phyloP scores from a whole-genome alignment of 2,888 invertebrate genomes.

The Eupithecia dodoneata region DNA sequence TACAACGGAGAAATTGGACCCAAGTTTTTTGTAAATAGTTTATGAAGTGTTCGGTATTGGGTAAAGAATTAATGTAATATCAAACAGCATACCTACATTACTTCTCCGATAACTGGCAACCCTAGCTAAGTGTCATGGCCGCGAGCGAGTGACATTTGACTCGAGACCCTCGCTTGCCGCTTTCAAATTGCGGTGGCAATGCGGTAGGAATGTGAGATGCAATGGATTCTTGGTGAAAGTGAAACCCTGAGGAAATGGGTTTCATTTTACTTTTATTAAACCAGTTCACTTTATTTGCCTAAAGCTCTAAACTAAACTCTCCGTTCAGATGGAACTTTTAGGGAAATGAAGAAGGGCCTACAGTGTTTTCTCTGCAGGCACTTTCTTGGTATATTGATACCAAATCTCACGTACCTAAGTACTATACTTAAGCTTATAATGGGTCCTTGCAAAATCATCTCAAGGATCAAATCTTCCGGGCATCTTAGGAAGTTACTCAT shows the following conservation, averaged over 20 bases:
- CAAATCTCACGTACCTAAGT: no score
- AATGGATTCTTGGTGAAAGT: conserved; percentile 26
- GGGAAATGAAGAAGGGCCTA: neutral
- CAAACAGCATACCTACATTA: neutral
- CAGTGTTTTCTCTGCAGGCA: no score
- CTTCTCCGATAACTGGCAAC: neutral
- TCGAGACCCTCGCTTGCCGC: conserved; percentile 27
- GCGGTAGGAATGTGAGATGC: conserved; percentile 29
- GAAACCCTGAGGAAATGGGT: conserved; percentile 14
- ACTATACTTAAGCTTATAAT: no score
- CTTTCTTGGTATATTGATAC: neutral
- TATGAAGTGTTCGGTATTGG: no score
- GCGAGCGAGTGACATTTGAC: conserved; percentile 43
- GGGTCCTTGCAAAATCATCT: no score
- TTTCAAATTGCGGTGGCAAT: conserved; percentile 31
- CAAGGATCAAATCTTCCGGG: no score
- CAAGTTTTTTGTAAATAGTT: no score
- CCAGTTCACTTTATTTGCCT: neutral
- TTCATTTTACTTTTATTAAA: neutral
- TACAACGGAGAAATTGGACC: no score
- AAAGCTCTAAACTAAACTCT: neutral
- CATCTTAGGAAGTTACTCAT: no score
- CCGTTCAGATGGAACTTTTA: neutral
- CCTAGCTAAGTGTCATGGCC: conserved; percentile 36
- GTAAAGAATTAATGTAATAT: no score